Conservation (phyloP, 2,888 invertebrate genomes). For the Noctua janthina region DNA sequence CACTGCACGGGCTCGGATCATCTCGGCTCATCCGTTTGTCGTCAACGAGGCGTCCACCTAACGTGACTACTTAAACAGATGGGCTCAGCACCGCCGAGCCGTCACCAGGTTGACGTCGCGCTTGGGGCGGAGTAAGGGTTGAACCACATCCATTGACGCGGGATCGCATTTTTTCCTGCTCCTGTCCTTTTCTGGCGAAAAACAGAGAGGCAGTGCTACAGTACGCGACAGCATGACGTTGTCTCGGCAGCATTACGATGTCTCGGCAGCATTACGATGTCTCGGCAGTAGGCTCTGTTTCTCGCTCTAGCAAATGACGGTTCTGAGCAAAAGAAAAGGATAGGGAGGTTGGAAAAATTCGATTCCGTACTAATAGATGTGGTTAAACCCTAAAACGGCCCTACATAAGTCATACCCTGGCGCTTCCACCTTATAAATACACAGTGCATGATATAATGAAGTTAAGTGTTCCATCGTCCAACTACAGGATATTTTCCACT, state of each 20-base stretch:
- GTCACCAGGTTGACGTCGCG: neutral
- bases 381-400: neutral
- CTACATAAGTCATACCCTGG: neutral
- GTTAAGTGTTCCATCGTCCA: neutral
- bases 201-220: too few species aligned
- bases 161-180: too few species aligned
- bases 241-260: too few species aligned
- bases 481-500: neutral
- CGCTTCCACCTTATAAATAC: neutral
- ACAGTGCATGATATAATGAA: neutral
- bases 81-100: neutral
- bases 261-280: too few species aligned
- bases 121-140: neutral
- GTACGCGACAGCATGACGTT: too few species aligned
- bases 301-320: too few species aligned
- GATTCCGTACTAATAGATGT: too few species aligned
- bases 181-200: too few species aligned
- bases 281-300: too few species aligned
- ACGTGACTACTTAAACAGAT: neutral
- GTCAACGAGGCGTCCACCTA: neutral
- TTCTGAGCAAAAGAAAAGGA: too few species aligned
- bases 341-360: too few species aligned
- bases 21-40: neutral
- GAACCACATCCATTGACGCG: too few species aligned
- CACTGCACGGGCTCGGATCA: neutral